Evolutionary conservation across 2,113 vertebrate genomes (phyloP), one percentile per base, ranked within the genome.

Genomic region (Heterotis niloticus): DNA sequence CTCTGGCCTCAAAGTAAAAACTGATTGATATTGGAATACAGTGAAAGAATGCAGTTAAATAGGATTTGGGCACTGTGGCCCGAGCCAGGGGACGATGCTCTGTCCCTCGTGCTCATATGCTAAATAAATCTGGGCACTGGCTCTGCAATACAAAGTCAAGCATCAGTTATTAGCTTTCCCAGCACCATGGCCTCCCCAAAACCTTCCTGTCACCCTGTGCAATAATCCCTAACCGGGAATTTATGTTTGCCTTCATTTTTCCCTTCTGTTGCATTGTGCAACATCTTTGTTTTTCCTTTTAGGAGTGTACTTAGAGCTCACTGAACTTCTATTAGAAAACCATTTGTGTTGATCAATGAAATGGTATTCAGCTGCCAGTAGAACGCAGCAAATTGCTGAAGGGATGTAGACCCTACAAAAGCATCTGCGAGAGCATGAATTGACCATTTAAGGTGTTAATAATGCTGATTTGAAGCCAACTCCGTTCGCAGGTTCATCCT

Each of bases 151-250:
- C 76, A 54, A 67, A 69, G 68, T 79, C 79, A 79, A 78, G 74
- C 80, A 28, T 44, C 28, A 75, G 75, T 84, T 78, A 82, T 82
- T 83, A 70, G 82, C 75, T 81, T 71, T 80, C 78, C 79, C 64
- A 17, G 75, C 75, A 79, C 26, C 44, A 51, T 71, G 34, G 62
- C 51, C n/a, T 69, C 79, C 76, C 79, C 81, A 76, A 69, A 65
- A 79, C 60, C 72, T 78, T 65, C 64, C 78, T 60, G 80, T 64
- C 75, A 78, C 67, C n/a, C 20, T 51, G 66, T 75, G 64, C 64
- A 29, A 72, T 28, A 62, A 71, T 69, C 59, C 73, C 74, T 84
- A 83, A 87, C 83, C 84, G 34, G 73, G 78, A 81, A 83, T 69
- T 66, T 64, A 64, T 72, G 64, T 59, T 70, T 29, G 76, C 18